Evolutionary conservation across 2,797 vertebrate species (phyloP).

Genomic region (Sebastes oblongus): DNA sequence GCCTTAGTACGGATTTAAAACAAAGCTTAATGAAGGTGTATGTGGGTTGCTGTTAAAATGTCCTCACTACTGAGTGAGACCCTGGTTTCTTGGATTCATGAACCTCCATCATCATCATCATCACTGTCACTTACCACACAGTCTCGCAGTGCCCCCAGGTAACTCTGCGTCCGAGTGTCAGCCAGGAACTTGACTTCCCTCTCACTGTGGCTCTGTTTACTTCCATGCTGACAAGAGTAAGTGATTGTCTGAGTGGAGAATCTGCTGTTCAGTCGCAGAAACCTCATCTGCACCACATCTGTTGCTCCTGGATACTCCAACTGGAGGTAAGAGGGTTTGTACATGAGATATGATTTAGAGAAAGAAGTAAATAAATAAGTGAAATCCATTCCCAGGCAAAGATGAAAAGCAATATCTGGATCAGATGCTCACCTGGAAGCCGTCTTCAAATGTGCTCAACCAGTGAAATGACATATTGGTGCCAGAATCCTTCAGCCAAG

Average conservation of each 20-base stretch:
- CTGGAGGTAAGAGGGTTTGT: constrained; percentile 49
- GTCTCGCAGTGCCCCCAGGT: constrained; percentile 74
- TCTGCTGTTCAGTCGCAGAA: constrained; percentile 84
- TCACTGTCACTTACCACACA: constrained; percentile 76
- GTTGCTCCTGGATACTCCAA: constrained; percentile 79
- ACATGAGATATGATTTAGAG: neutral
- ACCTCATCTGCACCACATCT: constrained; percentile 81
- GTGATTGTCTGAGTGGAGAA: constrained; percentile 80
- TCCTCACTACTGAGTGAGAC: neutral
- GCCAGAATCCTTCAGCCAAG: constrained; percentile 82
- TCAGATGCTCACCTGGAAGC: constrained; percentile 74
- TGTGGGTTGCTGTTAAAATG: neutral
- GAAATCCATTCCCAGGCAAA: neutral
- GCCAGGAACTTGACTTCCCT: constrained; percentile 84
- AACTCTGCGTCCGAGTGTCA: constrained; percentile 81
- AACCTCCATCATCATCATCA: constrained; percentile 1
- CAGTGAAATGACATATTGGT: constrained; percentile 78
- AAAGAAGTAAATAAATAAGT: neutral
- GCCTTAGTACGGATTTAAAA: neutral
- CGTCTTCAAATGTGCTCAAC: constrained; percentile 81
- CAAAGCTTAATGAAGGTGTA: neutral
- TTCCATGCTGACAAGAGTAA: constrained; percentile 76
- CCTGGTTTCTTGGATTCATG: neutral
- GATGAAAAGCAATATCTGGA: neutral
- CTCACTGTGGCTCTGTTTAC: constrained; percentile 26